phyloP scores from a whole-genome alignment of 2,888 invertebrate genomes.

The Oxyteleia sp. region DNA sequence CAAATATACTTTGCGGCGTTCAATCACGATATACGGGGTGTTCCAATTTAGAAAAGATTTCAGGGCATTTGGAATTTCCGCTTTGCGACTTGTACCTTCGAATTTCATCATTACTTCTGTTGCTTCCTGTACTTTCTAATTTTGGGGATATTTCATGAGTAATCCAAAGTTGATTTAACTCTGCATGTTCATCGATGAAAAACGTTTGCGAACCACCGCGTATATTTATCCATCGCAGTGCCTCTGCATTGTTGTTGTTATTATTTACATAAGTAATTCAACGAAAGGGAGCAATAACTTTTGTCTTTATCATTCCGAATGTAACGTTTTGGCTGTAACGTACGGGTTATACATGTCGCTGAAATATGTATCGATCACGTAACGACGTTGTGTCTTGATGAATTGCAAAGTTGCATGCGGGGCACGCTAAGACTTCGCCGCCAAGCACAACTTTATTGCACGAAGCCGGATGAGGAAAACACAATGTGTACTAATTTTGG shows the following conservation, averaged over 20 bases:
- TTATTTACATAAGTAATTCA: slow-evolving; percentile 35
- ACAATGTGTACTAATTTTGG: slow-evolving; percentile 68
- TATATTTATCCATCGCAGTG: neutral
- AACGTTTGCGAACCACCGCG: neutral
- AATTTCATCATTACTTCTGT: neutral
- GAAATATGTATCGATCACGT: slow-evolving; percentile 72
- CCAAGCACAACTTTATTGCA: slow-evolving; percentile 74
- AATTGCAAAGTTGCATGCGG: slow-evolving; percentile 77
- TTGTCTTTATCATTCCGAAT: slow-evolving; percentile 31
- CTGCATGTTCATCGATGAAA: neutral
- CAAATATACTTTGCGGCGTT: slow-evolving; percentile 32
- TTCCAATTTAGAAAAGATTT: neutral
- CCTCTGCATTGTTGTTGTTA: slow-evolving; percentile 19
- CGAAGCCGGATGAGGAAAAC: slow-evolving; percentile 68
- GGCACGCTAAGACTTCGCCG: slow-evolving; percentile 67
- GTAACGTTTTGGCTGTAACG: slow-evolving; percentile 35
- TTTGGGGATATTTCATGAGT: neutral
- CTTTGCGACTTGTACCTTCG: neutral
- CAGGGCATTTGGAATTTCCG: neutral
- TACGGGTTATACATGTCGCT: slow-evolving; percentile 61
- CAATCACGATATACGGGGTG: slow-evolving; percentile 16
- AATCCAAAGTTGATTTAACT: neutral
- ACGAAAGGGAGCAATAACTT: slow-evolving; percentile 29
- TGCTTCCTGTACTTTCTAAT: neutral
- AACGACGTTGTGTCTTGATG: slow-evolving; percentile 74